These are phyloP conservation scores for Antidorcas marsupialis DNA, from an alignment of 2,113 vertebrate species.

Conservation along the genomic window DNA sequence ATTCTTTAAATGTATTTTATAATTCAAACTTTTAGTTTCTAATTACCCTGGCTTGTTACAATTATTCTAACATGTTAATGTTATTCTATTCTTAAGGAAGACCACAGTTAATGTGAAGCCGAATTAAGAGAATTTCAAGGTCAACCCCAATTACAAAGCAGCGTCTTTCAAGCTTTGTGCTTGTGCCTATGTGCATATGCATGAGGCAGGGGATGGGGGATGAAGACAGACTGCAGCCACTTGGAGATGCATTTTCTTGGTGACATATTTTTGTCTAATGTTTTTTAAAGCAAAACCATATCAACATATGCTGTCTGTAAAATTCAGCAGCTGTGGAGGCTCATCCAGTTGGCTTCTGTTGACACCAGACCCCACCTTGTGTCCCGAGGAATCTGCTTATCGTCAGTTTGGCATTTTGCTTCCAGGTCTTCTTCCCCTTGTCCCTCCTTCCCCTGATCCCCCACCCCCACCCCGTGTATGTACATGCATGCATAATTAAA, in stretches of 20 bases:
- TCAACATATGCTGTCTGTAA: background rate
- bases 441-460: too few species aligned
- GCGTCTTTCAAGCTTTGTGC: background rate
- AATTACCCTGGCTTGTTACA: background rate
- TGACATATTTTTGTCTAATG: background rate
- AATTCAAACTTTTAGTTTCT: background rate
- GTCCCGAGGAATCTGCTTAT: background rate
- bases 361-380: background rate
- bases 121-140: slow-evolving; percentile 1
- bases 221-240: background rate
- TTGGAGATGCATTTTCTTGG: background rate
- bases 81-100: background rate
- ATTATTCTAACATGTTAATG: background rate
- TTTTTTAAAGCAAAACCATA: background rate
- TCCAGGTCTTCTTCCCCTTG: background rate
- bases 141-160: background rate
- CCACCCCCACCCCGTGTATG: background rate
- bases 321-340: background rate
- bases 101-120: slow-evolving; percentile 24
- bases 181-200: background rate
- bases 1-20: slow-evolving; percentile 14
- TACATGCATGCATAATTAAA: background rate
- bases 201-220: too few species aligned
- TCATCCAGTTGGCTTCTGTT: background rate
- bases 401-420: background rate